phyloP scores from a whole-genome alignment of 2,113 vertebrate genomes.

The Podocnemis expansa region DNA sequence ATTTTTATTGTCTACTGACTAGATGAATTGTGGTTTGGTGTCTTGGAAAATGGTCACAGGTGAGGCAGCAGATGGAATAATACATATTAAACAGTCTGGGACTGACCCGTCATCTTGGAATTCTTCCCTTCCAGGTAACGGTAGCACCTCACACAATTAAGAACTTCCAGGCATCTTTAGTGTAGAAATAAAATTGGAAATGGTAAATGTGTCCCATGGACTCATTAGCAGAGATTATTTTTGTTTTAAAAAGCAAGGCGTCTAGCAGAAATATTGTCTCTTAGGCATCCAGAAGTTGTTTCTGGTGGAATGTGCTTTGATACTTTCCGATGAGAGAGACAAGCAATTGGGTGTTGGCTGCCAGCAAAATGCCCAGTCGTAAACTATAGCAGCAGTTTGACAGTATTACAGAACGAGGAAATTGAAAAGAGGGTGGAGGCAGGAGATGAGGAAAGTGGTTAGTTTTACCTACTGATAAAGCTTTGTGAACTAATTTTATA shows the following conservation, averaged over 20 bases:
- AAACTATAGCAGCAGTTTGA: neutral
- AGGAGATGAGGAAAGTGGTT: neutral
- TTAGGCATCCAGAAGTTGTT: neutral
- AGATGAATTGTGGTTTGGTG: neutral
- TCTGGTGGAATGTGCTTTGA: slow-evolving; percentile 44
- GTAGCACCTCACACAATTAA: neutral
- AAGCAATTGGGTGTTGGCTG: neutral
- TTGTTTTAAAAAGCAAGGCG: slow-evolving; percentile 48
- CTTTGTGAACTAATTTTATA: slow-evolving; percentile 69
- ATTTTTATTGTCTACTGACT: neutral
- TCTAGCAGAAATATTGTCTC: slow-evolving; percentile 22
- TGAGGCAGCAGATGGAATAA: neutral
- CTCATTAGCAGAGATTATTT: slow-evolving; percentile 57
- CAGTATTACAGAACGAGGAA: slow-evolving; percentile 33
- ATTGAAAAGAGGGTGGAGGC: neutral
- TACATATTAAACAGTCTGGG: neutral
- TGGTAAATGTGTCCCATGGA: slow-evolving; percentile 74
- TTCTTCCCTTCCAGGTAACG: slow-evolving; percentile 20
- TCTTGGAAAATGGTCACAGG: neutral
- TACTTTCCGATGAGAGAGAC: slow-evolving; percentile 21
- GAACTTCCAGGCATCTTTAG: slow-evolving; percentile 48
- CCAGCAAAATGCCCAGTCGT: neutral
- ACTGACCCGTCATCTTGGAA: neutral
- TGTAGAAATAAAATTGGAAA: slow-evolving; percentile 43
- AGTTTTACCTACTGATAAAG: slow-evolving; percentile 52